A percentile compares a stretch with the other conserved stretches of the same genome.
These are phyloP conservation scores for Caenorhabditis angaria DNA, from an alignment of 2,888 invertebrate species.

Conservation along the genomic window DNA sequence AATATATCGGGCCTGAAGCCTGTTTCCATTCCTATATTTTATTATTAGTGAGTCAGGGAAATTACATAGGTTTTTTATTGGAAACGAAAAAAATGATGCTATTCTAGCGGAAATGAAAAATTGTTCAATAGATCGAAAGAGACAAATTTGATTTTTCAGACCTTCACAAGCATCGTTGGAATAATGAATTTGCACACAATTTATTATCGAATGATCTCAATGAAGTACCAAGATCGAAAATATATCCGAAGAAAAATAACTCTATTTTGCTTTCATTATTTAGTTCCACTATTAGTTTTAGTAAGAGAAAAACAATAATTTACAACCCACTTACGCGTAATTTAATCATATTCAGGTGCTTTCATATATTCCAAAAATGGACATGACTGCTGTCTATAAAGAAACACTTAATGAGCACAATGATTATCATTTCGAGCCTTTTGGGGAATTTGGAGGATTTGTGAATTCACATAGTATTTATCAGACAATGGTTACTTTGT, in stretches of 20 bases:
- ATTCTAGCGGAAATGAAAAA: too few species aligned
- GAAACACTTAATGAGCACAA: constrained; percentile 20
- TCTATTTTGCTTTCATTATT: background rate
- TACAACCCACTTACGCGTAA: background rate
- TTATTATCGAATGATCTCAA: background rate
- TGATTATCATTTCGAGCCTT: constrained; percentile 20
- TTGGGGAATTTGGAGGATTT: constrained; percentile 31
- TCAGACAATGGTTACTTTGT: constrained; percentile 10
- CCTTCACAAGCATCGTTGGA: background rate
- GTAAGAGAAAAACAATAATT: background rate
- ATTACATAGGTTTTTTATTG: too few species aligned
- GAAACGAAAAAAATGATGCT: too few species aligned
- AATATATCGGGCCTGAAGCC: constrained; percentile 8
- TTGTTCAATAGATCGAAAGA: too few species aligned
- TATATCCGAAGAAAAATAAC: background rate
- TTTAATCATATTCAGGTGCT: constrained; percentile 12
- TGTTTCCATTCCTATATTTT: constrained; percentile 26
- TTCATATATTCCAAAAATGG: constrained; percentile 22
- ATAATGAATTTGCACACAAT: background rate
- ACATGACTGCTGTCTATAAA: constrained; percentile 15
- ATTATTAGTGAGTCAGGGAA: constrained; percentile 10
- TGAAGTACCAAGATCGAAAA: background rate
- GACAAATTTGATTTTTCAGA: background rate
- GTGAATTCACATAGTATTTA: constrained; percentile 22
- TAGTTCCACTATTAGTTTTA: background rate